These are phyloP conservation scores for Esperia sulphurella DNA, from an alignment of 2,888 invertebrate species.

Conservation along the genomic window DNA sequence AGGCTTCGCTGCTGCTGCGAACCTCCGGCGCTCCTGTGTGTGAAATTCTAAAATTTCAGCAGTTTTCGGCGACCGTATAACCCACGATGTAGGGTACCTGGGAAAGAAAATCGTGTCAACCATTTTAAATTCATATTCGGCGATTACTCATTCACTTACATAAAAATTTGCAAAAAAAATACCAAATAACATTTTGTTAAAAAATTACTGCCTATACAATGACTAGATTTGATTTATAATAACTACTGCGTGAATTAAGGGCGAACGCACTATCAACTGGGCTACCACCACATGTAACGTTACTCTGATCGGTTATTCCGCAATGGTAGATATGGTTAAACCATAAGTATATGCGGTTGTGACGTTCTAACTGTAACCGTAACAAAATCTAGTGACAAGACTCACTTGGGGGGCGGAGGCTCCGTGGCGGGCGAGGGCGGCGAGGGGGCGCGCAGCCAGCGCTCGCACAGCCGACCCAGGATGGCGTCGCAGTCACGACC, in stretches of 20 bases:
- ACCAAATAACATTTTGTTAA: no score
- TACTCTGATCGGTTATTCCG: no score
- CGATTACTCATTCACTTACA: no score
- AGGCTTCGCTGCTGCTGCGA: slow-evolving; percentile 93
- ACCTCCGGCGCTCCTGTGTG: slow-evolving; percentile 89
- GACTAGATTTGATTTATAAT: no score
- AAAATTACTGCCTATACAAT: no score
- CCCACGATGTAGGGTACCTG: slow-evolving; percentile 89
- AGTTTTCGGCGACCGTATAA: slow-evolving; percentile 87
- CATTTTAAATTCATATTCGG: no score
- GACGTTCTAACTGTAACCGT: no score
- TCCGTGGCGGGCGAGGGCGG: slow-evolving; percentile 82
- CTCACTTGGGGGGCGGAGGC: slow-evolving; percentile 56
- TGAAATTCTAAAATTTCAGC: slow-evolving; percentile 89
- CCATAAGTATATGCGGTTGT: no score
- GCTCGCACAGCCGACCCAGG: slow-evolving; percentile 85
- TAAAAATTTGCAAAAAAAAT: background rate
- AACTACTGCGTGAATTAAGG: no score
- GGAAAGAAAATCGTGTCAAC: background rate
- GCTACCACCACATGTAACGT: no score
- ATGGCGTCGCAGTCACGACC: slow-evolving; percentile 93
- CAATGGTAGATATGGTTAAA: no score
- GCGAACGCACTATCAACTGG: no score
- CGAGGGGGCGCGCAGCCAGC: slow-evolving; percentile 85
- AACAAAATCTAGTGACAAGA: slow-evolving; percentile 1